These are phyloP conservation scores for Hippocampus mohnikei DNA, from an alignment of 2,113 vertebrate species.

Conservation along the genomic window DNA sequence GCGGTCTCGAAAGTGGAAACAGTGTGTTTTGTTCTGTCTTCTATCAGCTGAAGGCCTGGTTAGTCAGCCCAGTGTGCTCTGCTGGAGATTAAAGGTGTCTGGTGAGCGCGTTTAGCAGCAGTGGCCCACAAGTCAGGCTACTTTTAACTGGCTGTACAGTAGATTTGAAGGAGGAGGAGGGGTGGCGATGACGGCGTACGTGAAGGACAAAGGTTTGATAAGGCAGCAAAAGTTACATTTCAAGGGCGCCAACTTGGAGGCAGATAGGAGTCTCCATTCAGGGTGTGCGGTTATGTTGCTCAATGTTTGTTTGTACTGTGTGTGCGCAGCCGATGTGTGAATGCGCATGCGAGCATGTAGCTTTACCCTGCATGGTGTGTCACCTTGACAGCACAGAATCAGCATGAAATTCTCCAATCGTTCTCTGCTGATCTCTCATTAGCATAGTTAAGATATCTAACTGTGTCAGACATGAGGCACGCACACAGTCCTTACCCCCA, in stretches of 20 bases:
- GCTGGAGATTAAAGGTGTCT: slow-evolving; percentile 73
- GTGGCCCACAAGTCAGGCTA: slow-evolving; percentile 60
- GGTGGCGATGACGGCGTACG: background rate
- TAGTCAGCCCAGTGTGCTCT: slow-evolving; percentile 66
- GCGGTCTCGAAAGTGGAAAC: slow-evolving; percentile 72
- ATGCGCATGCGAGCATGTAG: slow-evolving; percentile 12
- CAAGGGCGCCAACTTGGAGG: slow-evolving; percentile 43
- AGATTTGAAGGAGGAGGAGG: slow-evolving; percentile 21
- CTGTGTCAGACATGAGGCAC: slow-evolving; percentile 66
- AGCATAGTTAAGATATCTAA: slow-evolving; percentile 75
- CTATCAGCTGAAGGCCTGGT: slow-evolving; percentile 71
- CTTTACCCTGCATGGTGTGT: slow-evolving; percentile 54
- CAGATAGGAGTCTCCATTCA: slow-evolving; percentile 49
- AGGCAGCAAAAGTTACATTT: slow-evolving; percentile 58
- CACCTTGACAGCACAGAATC: slow-evolving; percentile 70
- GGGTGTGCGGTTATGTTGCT: slow-evolving; percentile 41
- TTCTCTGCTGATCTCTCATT: slow-evolving; percentile 72
- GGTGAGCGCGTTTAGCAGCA: slow-evolving; percentile 56
- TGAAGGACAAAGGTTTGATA: slow-evolving; percentile 66
- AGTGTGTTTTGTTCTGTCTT: slow-evolving; percentile 71
- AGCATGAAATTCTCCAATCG: slow-evolving; percentile 72
- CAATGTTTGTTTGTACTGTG: slow-evolving; percentile 21
- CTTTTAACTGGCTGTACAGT: slow-evolving; percentile 59
- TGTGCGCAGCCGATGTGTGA: background rate
- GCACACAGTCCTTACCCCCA: slow-evolving; percentile 63